Conservation (phyloP, 92 coral and sea anemone species). For the Epizoanthus rinbou region DNA sequence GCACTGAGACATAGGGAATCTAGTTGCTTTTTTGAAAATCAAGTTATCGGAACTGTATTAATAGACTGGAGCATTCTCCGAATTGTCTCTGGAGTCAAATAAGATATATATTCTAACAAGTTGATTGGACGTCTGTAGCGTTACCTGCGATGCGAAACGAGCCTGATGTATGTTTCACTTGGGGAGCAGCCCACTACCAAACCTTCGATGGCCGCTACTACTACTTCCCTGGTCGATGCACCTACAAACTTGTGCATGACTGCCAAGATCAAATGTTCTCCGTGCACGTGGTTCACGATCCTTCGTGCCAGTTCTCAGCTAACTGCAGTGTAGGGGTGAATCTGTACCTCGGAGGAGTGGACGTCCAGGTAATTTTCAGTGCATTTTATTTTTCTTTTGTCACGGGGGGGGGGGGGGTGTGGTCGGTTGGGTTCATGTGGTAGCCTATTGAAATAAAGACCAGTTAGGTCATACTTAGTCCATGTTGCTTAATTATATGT, state of each 20-base stretch:
- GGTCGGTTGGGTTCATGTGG: too few relatives aligned
- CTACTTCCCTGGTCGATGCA: slow-evolving; percentile 91
- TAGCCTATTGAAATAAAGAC: too few relatives aligned
- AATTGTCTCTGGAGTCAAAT: not conserved
- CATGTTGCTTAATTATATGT: too few relatives aligned
- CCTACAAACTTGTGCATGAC: slow-evolving; percentile 90
- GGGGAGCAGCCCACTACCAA: slow-evolving; percentile 80
- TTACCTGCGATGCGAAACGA: slow-evolving; percentile 60
- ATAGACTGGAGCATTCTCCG: not conserved
- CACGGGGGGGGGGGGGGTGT: too few relatives aligned
- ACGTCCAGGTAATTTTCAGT: slow-evolving; percentile 69
- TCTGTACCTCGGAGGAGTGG: slow-evolving; percentile 84
- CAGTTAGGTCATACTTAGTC: too few relatives aligned
- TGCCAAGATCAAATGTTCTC: slow-evolving; percentile 88
- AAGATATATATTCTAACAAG: not conserved
- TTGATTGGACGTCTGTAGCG: slow-evolving; percentile 17
- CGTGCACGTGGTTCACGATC: slow-evolving; percentile 77
- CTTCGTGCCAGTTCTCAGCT: slow-evolving; percentile 54
- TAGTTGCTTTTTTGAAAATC: too few relatives aligned
- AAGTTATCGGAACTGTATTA: too few relatives aligned
- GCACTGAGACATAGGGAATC: too few relatives aligned
- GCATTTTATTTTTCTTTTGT: not conserved
- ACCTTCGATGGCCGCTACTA: slow-evolving; percentile 89
- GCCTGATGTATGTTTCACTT: slow-evolving; percentile 80
- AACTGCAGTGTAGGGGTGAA: slow-evolving; percentile 78